Percentiles rank a stretch among this genome's conserved stretches.
phyloP scores from a whole-genome alignment of 1,140 invertebrate species.

The Drepana arcuata region DNA sequence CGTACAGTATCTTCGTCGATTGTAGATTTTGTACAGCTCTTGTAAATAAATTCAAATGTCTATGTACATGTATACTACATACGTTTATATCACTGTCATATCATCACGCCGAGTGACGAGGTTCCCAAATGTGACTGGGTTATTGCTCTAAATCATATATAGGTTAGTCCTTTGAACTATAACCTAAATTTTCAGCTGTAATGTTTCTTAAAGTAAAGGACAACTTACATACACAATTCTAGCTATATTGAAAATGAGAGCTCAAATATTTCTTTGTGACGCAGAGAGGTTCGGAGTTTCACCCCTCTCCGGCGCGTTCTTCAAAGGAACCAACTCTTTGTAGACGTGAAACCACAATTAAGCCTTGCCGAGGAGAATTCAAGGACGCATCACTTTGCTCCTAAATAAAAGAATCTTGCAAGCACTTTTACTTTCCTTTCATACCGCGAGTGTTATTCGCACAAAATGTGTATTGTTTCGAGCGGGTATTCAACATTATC shows the following conservation, averaged over 20 bases:
- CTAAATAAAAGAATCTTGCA: slow-evolving; percentile 41
- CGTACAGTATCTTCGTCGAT: too few species aligned
- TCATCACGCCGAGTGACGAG: too few species aligned
- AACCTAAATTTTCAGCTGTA: too few species aligned
- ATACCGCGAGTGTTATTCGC: slow-evolving; percentile 33
- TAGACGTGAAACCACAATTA: slow-evolving; percentile 61
- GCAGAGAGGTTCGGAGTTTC: slow-evolving; percentile 10
- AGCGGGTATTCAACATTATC: slow-evolving; percentile 13
- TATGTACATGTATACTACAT: too few species aligned
- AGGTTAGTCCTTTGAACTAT: too few species aligned
- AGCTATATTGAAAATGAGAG: slow-evolving; percentile 39
- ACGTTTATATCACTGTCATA: too few species aligned
- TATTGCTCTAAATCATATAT: too few species aligned
- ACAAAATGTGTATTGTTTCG: slow-evolving; percentile 27
- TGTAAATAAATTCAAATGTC: too few species aligned
- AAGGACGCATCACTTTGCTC: slow-evolving; percentile 49
- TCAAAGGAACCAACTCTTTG: slow-evolving; percentile 63
- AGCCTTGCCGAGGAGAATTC: slow-evolving; percentile 55
- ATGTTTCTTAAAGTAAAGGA: too few species aligned
- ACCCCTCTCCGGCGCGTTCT: slow-evolving; percentile 9
- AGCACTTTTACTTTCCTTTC: slow-evolving; percentile 47
- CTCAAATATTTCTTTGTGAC: slow-evolving; percentile 41
- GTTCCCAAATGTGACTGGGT: too few species aligned
- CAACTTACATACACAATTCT: too few species aligned
- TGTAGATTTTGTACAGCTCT: too few species aligned